Base-by-base conservation (phyloP, 2,888 invertebrate species). In the Sarcophaga rosellei region DNA sequence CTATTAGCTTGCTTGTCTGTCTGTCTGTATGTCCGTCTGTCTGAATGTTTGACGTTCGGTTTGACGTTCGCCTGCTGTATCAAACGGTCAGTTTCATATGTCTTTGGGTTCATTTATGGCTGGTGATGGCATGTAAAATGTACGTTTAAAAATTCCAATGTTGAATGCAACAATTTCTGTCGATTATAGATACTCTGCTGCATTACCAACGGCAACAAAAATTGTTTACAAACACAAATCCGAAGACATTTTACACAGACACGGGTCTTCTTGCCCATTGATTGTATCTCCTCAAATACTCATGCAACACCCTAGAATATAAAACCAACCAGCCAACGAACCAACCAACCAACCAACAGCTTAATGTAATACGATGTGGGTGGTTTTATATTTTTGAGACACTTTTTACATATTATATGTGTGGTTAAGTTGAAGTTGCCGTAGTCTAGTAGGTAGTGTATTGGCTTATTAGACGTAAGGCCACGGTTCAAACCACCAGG, bases 111-210 rank as follows among this genome's bases (percentile, higher is more conserved):
- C 66, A 66, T 66, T 53, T 17, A 66, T 44, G n/a, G 17, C 6
- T n/a, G 11, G 66, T 66, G 35, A 35, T 35, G n/a, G 66, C 23
- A 15, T 53, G 47, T 75, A 77, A 53, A 53, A 77, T 72, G 76
- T 74, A 80, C 59, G 23, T 80, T 84, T 84, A 79, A 69, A 78
- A 84, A 86, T 81, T 81, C 81, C 77, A 73, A 69, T 84, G 84
- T 72, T 81, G 78, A 81, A 84, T 84, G 86, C 86, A 86, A 86
- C 84, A 86, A 86, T 84, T 86, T 83, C 75, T 78, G 81, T 81
- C 84, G 78, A 86, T 84, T 86, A 84, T 72, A 75, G 35, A 79
- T 86, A 81, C 81, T 78, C 75, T 65, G 12, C 86, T 86, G 86
- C 86, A 84, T 86, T 76, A 75, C 86, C 81, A 17, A 70, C 75